phyloP scores from a whole-genome alignment of 2,888 invertebrate species.

The Rugalucina vietnamica region DNA sequence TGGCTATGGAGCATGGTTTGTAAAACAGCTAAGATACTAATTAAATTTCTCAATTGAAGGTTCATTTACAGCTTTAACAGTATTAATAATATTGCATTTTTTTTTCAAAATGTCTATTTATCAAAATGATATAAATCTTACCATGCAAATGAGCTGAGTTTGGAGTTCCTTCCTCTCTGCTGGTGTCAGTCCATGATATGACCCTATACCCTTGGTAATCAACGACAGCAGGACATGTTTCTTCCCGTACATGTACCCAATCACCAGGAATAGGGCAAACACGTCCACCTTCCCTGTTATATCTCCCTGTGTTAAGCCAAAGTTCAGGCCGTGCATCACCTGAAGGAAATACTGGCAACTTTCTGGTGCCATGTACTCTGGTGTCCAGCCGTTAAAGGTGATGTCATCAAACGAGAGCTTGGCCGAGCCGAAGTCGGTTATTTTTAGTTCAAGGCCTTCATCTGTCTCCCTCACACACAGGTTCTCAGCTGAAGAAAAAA shows the following conservation, averaged over 20 bases:
- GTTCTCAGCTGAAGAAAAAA: slow-evolving; percentile 62
- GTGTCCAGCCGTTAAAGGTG: slow-evolving; percentile 58
- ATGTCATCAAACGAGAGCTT: slow-evolving; percentile 50
- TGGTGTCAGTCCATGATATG: slow-evolving; percentile 36
- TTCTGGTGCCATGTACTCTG: slow-evolving; percentile 68
- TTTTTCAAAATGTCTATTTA: neutral
- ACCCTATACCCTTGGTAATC: slow-evolving; percentile 54
- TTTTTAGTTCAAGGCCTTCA: slow-evolving; percentile 35
- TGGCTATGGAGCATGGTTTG: too few species aligned
- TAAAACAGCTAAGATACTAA: too few species aligned
- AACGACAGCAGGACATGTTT: slow-evolving; percentile 61
- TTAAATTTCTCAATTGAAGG: too few species aligned
- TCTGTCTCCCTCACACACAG: slow-evolving; percentile 37
- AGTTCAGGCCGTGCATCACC: neutral
- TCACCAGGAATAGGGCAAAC: slow-evolving; percentile 57
- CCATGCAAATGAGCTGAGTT: slow-evolving; percentile 49
- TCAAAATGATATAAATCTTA: slow-evolving; percentile 29
- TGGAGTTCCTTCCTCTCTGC: slow-evolving; percentile 35
- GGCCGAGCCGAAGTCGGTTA: slow-evolving; percentile 68
- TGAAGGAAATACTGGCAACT: slow-evolving; percentile 53
- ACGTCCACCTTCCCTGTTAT: slow-evolving; percentile 62
- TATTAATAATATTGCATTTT: too few species aligned
- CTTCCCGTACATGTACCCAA: slow-evolving; percentile 59
- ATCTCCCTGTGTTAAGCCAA: slow-evolving; percentile 25
- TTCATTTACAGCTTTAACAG: too few species aligned